Base-by-base conservation (phyloP, 2,797 vertebrate species). In the Diplodus sargus region DNA sequence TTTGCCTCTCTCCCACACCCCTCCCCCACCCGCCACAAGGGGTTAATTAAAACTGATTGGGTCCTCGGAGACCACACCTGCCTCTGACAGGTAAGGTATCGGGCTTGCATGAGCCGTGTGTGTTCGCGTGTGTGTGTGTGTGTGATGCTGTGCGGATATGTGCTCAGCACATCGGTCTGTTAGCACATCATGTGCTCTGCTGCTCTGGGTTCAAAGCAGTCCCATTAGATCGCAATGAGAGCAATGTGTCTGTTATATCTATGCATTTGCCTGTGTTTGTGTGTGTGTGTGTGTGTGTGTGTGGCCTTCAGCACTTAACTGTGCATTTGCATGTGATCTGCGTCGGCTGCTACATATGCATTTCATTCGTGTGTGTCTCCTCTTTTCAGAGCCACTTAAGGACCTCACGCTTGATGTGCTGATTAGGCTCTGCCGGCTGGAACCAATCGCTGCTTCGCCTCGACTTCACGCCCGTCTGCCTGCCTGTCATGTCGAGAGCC, bases 1-100 rank as follows among this genome's bases (percentile, higher is more conserved):
- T 57, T 68, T 51, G 8, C 34, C 34, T 52, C 69, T 48, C 61
- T 18, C 81, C 71, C 51, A 20, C 65, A 52, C 59, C 76, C 73
- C 72, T 69, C 79, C 86, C 90, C 63, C 83, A 89, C 85, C 82
- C 78, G 87, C 92, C 95, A 92, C 94, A 80, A 90, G 95, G 95
- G 95, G 93, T 96, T 96, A 95, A 96, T 96, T 96, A 96, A 95
- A 95, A 95, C 93, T 95, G 95, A 95, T 96, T 95, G 91, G 93
- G 86, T 90, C 95, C 90, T 70, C 47, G 3, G 94, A 92, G 95
- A 92, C 84, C 91, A 94, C 93, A 95, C 93, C 94, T 95, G 94
- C 91, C 93, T 91, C 87, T 92, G 94, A 93, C 94, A 95, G 94
- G 91, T 91, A 92, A 91, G 89, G 78, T 70, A 87, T 82, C 81